A percentile compares a stretch with the other conserved stretches of the same genome.
Conservation (phyloP, 2,888 invertebrate genomes). For the Bimastos eiseni region DNA sequence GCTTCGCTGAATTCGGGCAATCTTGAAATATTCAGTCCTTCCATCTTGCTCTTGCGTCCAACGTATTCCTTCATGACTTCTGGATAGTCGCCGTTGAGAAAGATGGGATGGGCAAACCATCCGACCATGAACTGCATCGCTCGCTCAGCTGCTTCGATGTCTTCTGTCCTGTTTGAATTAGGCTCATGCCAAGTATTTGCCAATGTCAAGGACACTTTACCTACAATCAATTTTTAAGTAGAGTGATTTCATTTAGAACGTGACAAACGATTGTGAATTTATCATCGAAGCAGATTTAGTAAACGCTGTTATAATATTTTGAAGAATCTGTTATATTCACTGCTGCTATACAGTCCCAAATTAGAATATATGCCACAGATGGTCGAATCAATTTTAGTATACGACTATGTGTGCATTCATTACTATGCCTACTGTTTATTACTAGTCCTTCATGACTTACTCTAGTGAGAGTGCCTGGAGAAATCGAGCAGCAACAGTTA, state of each 20-base stretch:
- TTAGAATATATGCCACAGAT: no score
- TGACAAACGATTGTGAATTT: neutral
- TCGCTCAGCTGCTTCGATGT: slow-evolving; percentile 42
- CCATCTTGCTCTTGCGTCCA: slow-evolving; percentile 38
- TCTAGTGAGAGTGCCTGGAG: no score
- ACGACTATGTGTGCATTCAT: no score
- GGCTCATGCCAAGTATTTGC: slow-evolving; percentile 41
- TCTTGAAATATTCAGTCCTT: slow-evolving; percentile 42
- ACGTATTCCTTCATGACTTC: slow-evolving; percentile 42
- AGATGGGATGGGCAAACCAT: slow-evolving; percentile 46
- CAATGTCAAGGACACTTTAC: slow-evolving; percentile 38
- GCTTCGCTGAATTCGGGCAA: slow-evolving; percentile 47
- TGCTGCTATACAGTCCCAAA: no score
- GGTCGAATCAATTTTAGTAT: no score
- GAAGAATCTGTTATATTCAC: no score
- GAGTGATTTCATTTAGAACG: neutral
- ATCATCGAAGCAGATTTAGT: neutral
- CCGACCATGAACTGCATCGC: slow-evolving; percentile 42
- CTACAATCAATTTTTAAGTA: slow-evolving; percentile 15
- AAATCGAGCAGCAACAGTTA: no score
- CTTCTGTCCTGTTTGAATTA: slow-evolving; percentile 29
- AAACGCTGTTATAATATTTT: no score
- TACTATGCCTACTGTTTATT: no score
- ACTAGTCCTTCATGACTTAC: no score
- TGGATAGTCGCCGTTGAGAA: slow-evolving; percentile 44